Evolutionary conservation across 2,888 invertebrate species (phyloP).

Genomic region (Heteropelma amictum): DNA sequence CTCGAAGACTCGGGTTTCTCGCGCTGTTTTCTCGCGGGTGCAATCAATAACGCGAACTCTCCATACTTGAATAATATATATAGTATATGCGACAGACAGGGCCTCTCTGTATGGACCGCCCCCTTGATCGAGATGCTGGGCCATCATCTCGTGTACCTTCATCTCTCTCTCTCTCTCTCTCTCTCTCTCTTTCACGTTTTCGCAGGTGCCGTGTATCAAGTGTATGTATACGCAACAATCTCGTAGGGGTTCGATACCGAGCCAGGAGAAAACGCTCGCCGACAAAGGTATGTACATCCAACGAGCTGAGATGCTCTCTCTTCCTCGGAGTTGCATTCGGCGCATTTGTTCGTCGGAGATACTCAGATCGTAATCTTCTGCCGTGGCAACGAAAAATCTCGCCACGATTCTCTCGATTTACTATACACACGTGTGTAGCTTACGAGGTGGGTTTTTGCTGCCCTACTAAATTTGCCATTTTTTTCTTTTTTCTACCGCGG

Average conservation of each 20-base stretch:
- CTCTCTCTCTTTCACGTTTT: conserved; percentile 76
- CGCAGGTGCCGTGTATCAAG: conserved; percentile 47
- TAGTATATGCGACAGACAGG: conserved; percentile 43
- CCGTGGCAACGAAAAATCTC: conserved; percentile 23
- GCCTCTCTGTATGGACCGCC: conserved; percentile 31
- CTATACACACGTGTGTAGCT: not conserved
- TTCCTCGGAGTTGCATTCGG: conserved; percentile 69
- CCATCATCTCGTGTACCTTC: conserved; percentile 60
- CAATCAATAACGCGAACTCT: conserved; percentile 72
- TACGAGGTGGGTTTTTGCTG: not conserved
- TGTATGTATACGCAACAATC: conserved; percentile 41
- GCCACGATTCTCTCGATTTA: conserved; percentile 23
- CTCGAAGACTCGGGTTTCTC: conserved; percentile 12
- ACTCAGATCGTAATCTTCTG: conserved; percentile 51
- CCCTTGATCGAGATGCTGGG: conserved; percentile 58
- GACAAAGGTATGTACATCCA: conserved; percentile 69
- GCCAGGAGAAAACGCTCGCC: conserved; percentile 72
- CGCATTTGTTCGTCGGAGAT: conserved; percentile 72
- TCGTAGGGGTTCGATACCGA: conserved; percentile 41
- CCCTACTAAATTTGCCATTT: not conserved
- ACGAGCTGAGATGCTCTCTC: conserved; percentile 57
- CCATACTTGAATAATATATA: conserved; percentile 16
- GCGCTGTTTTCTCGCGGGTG: conserved; percentile 69
- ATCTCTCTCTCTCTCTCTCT: conserved; percentile 73
- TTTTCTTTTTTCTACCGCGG: not conserved